Conservation (phyloP, 2,113 vertebrate species). For the Gila orcuttii region DNA sequence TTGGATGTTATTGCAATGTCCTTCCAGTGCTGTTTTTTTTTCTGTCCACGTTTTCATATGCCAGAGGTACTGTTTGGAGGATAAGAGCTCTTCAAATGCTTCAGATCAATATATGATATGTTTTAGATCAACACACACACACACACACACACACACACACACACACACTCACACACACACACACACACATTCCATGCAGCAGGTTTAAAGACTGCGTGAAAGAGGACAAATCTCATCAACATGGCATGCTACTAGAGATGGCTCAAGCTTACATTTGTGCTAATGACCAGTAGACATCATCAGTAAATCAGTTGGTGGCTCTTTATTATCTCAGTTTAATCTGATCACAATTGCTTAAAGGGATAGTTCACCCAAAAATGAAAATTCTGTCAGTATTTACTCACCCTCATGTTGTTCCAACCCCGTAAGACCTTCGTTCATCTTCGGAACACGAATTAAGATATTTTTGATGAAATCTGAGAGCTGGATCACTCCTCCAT, state of each 20-base stretch:
- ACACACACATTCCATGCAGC: not conserved
- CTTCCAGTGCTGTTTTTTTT: not conserved
- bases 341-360: not conserved
- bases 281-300: conserved; percentile 7
- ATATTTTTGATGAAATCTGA: too few species aligned
- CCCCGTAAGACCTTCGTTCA: too few species aligned
- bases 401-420: too few species aligned
- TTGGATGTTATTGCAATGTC: conserved; percentile 25
- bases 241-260: not conserved
- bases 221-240: conserved; percentile 12
- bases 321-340: not conserved
- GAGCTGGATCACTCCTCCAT: too few species aligned
- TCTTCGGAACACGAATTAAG: too few species aligned
- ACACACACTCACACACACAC: conserved; percentile 8
- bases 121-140: not conserved
- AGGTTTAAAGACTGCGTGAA: conserved; percentile 18
- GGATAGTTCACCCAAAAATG: too few species aligned
- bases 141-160: not conserved
- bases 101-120: not conserved
- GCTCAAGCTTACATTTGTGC: not conserved
- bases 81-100: conserved; percentile 3
- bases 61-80: not conserved
- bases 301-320: not conserved
- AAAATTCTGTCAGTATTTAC: too few species aligned
- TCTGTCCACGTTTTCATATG: not conserved